Conservation (phyloP, 2,113 vertebrate species). For the Salminus brasiliensis region DNA sequence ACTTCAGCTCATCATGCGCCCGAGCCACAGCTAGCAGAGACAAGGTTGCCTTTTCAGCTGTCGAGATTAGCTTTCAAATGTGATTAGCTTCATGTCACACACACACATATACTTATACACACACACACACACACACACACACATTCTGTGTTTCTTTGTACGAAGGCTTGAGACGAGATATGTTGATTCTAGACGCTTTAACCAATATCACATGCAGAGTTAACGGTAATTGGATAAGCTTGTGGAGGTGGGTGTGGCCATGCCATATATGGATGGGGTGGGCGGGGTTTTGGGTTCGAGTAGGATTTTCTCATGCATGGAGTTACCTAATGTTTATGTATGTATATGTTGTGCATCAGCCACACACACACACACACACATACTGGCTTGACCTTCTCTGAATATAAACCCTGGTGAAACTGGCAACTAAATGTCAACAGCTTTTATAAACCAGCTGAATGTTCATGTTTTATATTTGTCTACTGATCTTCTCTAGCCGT, state of each 20-base stretch:
- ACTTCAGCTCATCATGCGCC: background rate
- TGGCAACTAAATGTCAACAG: background rate
- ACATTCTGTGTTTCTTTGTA: constrained; percentile 30
- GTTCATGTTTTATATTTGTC: constrained; percentile 43
- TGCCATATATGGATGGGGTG: background rate
- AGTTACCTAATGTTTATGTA: constrained; percentile 52
- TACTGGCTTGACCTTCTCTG: constrained; percentile 7
- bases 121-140: background rate
- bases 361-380: constrained; percentile 23
- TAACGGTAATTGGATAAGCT: constrained; percentile 15
- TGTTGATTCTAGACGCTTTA: constrained; percentile 24
- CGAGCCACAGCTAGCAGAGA: background rate
- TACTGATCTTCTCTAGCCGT: constrained; percentile 60
- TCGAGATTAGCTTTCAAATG: background rate
- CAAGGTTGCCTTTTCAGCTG: background rate
- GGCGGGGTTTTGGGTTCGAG: background rate
- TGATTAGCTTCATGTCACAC: background rate
- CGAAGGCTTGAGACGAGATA: background rate
- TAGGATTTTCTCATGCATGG: background rate
- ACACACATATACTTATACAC: background rate
- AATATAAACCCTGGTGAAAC: constrained; percentile 30
- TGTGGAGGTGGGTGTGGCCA: background rate
- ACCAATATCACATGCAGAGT: background rate
- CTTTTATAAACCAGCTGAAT: background rate
- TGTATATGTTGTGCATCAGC: background rate